Base-by-base conservation (phyloP, 2,113 vertebrate genomes). In the Petrocephalus microphthalmus region DNA sequence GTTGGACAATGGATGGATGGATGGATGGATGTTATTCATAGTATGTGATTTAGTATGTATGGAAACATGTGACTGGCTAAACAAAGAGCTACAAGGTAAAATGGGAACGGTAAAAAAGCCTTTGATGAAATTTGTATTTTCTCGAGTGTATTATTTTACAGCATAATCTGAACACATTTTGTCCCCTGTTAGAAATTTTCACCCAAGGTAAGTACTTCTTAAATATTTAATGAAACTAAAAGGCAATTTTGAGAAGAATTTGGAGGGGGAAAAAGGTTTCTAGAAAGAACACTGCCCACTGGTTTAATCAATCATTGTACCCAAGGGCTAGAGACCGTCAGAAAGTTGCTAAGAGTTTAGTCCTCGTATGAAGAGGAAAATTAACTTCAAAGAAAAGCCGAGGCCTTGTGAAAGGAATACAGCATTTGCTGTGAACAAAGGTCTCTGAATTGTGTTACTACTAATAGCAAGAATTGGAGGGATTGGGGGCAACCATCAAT, bases 201-300 rank as follows among this genome's bases (percentile, higher is more conserved):
- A 29, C n/a, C 1, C n/a, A 67, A 67, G 60, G n/a, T 67, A 29
- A 29, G 60, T 67, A 10, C n/a, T 67, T 29, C 60, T n/a, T 67
- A 67, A 67, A 67, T 67, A 81, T 81, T 81, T 45, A 37, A 81
- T 45, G 29, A 81, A 81, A 81, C 74, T 81, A 81, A 45, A 81
- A 81, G 37, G 42, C 15, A 29, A 78, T 19, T 78, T 78, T 42
- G 2, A 60, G 15, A 60, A 49, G 47, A 49, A 49, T 49, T 67
- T 67, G 60, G 10, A 64, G 60, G n/a, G n/a, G n/a, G 10, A 3
- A 10, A n/a, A 49, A 49, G 7, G 47, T 49, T 49, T 49, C 47
- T 49, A 49, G 47, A 49, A 29, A 67, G 60, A 67, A 67, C 25
- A n/a, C 60, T 17, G 3, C 52, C 13, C 51, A 13, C 15, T 17